Base-by-base conservation (phyloP, 1,140 invertebrate species). In the Pogonomyrmex californicus region DNA sequence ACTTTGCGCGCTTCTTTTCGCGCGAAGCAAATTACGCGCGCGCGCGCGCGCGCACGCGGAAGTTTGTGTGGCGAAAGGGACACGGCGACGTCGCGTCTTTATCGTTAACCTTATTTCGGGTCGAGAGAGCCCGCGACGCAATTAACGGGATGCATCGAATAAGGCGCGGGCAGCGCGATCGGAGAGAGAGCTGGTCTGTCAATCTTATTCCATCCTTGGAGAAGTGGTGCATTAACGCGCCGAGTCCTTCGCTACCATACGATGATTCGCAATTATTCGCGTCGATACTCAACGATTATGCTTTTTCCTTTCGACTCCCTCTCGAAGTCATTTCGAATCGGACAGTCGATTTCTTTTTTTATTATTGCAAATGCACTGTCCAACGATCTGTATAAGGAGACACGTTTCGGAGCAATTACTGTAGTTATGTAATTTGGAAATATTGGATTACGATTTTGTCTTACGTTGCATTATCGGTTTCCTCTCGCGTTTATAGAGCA, bases 71-170 rank as follows among this genome's bases (percentile, higher is more conserved):
- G 66, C 51, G 66, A 82, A 73, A 82, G 54, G 30, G 44, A 82
- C 65, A 33, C 66, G 51, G 4, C 58, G 76, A 9, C 63, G n/a
- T 51, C 60, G 77, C 17, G 54, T 62, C 68, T 75, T 83, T 83
- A 62, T 83, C 79, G 79, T 83, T 83, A 83, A 75, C 79, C 79
- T 83, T 83, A 83, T 83, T 83, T 75, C 79, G 66, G 66, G 23
- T 47, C 79, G 79, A 60, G 68, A 63, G 79, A 60, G 68, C 47
- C 17, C 41, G 56, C 79, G 79, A 75, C 70, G 79, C 79, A 83
- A 83, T 83, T 83, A 83, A 83, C 79, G 79, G 70, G 79, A 83
- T 75, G 68, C 68, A 75, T 83, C 79, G 68, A 83, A 75, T 83
- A 60, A 75, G 79, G 79, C 30, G 79, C 79, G 68, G 68, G 68